phyloP scores from a whole-genome alignment of 1,140 invertebrate species.

The Magallana ariakensis region DNA sequence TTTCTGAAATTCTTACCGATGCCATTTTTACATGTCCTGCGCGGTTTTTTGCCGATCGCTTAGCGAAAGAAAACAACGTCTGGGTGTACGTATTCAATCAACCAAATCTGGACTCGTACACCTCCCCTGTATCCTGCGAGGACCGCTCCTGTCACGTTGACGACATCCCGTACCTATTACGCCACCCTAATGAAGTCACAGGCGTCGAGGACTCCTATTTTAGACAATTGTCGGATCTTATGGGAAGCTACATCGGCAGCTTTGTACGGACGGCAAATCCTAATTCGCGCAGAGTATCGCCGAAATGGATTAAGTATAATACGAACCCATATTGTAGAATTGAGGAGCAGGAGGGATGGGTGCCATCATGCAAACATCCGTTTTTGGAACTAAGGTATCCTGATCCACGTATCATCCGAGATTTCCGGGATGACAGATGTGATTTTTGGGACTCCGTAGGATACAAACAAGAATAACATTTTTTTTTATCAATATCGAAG shows the following conservation, averaged over 20 bases:
- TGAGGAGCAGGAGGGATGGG: no score
- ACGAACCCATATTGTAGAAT: background rate
- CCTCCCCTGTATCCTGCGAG: background rate
- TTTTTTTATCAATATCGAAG: background rate
- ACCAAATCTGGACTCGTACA: background rate
- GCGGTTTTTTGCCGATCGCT: background rate
- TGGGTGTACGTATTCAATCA: background rate
- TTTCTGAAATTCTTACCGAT: background rate
- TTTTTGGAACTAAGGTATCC: background rate
- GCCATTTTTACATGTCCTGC: background rate
- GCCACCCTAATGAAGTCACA: background rate
- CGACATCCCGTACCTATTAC: background rate
- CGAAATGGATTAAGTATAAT: background rate
- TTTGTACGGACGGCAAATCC: background rate
- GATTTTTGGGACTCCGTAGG: background rate
- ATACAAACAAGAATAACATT: background rate
- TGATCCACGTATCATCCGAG: background rate
- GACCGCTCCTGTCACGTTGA: background rate
- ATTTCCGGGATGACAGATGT: background rate
- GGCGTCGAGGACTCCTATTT: background rate
- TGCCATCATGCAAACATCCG: background rate
- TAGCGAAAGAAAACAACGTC: background rate
- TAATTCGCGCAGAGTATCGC: background rate
- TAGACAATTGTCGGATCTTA: background rate
- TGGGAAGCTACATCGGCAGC: background rate